Conservation (phyloP, 2,888 invertebrate species). For the Alcis repandata region DNA sequence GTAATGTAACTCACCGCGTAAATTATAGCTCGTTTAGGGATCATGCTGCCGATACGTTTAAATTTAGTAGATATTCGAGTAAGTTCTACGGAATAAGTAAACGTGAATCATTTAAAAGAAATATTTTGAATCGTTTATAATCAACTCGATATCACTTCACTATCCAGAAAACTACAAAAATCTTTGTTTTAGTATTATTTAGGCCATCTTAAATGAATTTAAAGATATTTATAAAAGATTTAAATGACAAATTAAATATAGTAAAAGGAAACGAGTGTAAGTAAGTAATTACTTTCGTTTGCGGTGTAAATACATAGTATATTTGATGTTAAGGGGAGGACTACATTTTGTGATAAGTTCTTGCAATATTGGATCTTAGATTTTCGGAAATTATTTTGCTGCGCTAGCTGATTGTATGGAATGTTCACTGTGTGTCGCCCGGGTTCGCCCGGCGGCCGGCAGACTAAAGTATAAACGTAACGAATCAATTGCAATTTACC, state of each 20-base stretch:
- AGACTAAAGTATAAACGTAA: slow-evolving; percentile 26
- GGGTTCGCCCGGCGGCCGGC: slow-evolving; percentile 4
- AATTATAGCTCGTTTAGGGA: slow-evolving; percentile 72
- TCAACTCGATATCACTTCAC: slow-evolving; percentile 41
- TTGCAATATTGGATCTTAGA: slow-evolving; percentile 71
- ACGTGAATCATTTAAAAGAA: slow-evolving; percentile 48
- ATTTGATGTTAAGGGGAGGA: slow-evolving; percentile 62
- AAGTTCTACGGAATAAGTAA: slow-evolving; percentile 56
- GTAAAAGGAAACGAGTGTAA: slow-evolving; percentile 67
- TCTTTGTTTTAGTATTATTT: slow-evolving; percentile 71
- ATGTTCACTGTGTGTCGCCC: slow-evolving; percentile 16
- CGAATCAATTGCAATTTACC: no score
- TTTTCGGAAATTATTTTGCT: slow-evolving; percentile 63
- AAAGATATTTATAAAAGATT: slow-evolving; percentile 75
- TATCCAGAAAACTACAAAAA: slow-evolving; percentile 54
- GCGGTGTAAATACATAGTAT: slow-evolving; percentile 82
- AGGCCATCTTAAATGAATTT: slow-evolving; percentile 81
- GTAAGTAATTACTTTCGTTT: slow-evolving; percentile 77
- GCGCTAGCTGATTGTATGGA: slow-evolving; percentile 57
- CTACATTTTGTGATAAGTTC: slow-evolving; percentile 77
- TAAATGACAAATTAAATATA: slow-evolving; percentile 84
- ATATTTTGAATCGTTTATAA: slow-evolving; percentile 46
- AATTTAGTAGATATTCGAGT: slow-evolving; percentile 63
- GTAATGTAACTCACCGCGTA: slow-evolving; percentile 72
- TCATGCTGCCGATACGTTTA: slow-evolving; percentile 68